Evolutionary conservation across 2,113 vertebrate genomes (phyloP), one percentile per base, ranked within the genome.

Genomic region (Chionodraco myersi): DNA sequence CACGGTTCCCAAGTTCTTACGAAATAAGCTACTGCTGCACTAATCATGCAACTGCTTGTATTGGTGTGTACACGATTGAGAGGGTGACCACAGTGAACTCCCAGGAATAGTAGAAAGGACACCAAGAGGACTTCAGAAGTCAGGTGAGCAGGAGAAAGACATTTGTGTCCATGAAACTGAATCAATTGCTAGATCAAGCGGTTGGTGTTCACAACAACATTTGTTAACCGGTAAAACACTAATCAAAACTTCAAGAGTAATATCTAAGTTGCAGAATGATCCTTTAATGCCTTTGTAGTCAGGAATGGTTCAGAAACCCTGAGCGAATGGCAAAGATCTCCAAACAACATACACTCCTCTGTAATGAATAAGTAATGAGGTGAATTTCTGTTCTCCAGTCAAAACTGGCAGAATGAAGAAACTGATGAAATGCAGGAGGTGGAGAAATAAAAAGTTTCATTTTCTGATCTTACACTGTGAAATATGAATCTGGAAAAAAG

Each of bases 281-380:
- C 8, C 36, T 56, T 30, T 10, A 51, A 60, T 12, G 16, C 18
- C 67, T 58, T 11, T 26, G 21, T 4, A 47, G 41, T 48, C 53
- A 13, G 26, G 11, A 41, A 44, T 52, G 47, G 14, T 51, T 52
- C 30, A 15, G 36, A 14, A 16, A 73, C 58, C 34, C 16, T 3
- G 4, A 51, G 18, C 45, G 44, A 53, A 72, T 15, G 47, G 47
- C 57, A 36, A 34, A 21, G 30, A 15, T 72, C 58, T 49, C 16
- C 10, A 9, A 67, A 52, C 15, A 36, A 16, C 62, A 47, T 26
- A 48, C 12, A 52, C 47, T 61, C 41, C n/a, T 12, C 16, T 65
- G 23, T 30, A 12, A 49, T 67, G 41, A 73, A 72, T 61, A 57
- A 63, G 23, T 26, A 52, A 36, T 70, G 47, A 75, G 23, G n/a